These are phyloP conservation scores for Amblyjoppa proteus DNA, from an alignment of 2,888 invertebrate genomes.

Conservation along the genomic window DNA sequence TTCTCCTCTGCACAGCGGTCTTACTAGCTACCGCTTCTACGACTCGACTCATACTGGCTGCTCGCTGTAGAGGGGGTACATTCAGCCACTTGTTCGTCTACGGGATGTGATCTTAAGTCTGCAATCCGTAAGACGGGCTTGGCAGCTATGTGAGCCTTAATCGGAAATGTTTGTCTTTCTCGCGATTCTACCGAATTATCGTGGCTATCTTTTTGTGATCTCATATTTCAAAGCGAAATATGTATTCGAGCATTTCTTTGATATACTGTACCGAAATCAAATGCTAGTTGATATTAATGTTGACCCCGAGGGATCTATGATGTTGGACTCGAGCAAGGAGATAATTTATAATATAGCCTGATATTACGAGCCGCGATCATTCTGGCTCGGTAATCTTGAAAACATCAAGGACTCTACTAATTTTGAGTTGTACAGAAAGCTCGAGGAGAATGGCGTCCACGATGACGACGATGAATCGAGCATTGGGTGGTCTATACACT, in stretches of 20 bases:
- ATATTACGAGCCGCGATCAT: background rate
- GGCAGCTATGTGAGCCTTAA: background rate
- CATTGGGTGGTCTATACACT: background rate
- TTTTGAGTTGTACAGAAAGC: background rate
- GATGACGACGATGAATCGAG: background rate
- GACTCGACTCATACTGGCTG: background rate
- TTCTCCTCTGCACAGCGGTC: background rate
- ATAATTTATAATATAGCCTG: too few relatives aligned
- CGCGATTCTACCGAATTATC: background rate
- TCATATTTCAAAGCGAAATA: background rate
- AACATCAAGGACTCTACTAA: background rate
- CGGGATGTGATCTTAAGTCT: constrained; percentile 55
- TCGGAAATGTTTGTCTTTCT: background rate
- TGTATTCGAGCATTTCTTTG: background rate
- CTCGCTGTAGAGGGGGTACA: constrained; percentile 37
- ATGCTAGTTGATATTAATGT: background rate
- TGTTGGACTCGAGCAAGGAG: background rate
- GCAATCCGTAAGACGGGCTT: constrained; percentile 18
- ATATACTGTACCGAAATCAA: background rate
- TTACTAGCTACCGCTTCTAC: background rate
- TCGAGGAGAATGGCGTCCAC: background rate
- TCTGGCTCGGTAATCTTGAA: background rate
- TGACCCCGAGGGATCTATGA: background rate
- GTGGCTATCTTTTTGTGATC: background rate
- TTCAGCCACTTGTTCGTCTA: constrained; percentile 56